Conservation (phyloP, 2,113 vertebrate species). For the Elachura formosa region DNA sequence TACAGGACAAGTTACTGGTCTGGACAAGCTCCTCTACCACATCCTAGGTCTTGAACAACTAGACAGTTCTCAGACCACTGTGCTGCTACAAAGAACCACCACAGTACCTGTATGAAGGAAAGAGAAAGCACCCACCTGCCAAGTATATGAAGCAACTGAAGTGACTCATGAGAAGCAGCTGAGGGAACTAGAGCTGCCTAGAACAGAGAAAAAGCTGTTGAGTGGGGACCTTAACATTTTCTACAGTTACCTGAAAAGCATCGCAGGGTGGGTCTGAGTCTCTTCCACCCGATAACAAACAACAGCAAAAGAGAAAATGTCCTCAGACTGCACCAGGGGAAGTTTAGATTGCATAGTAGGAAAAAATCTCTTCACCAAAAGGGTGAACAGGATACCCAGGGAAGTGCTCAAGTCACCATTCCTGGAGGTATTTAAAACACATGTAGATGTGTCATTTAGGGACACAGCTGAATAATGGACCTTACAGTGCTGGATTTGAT, state of each 20-base stretch:
- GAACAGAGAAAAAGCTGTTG: not conserved
- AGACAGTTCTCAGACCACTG: not conserved
- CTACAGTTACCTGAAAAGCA: not conserved
- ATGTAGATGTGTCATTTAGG: not conserved
- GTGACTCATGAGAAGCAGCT: fast-evolving
- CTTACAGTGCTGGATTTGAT: not conserved
- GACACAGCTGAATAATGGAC: not conserved
- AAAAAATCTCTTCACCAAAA: not conserved
- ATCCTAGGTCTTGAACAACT: not conserved
- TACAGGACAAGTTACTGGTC: not conserved
- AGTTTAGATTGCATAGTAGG: not conserved
- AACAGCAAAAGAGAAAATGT: not conserved
- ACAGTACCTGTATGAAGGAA: not conserved
- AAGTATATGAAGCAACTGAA: not conserved
- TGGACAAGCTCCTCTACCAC: not conserved
- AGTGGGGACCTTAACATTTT: no score
- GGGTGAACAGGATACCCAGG: not conserved
- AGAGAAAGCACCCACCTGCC: not conserved
- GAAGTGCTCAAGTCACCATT: not conserved
- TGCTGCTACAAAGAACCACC: not conserved
- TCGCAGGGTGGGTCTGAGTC: fast-evolving
- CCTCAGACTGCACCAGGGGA: not conserved
- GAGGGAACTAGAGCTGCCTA: not conserved
- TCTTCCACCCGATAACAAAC: not conserved
- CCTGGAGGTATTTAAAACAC: not conserved